Evolutionary conservation across 2,888 invertebrate genomes (phyloP).

Genomic region (Stenoptilia bipunctidactyla): DNA sequence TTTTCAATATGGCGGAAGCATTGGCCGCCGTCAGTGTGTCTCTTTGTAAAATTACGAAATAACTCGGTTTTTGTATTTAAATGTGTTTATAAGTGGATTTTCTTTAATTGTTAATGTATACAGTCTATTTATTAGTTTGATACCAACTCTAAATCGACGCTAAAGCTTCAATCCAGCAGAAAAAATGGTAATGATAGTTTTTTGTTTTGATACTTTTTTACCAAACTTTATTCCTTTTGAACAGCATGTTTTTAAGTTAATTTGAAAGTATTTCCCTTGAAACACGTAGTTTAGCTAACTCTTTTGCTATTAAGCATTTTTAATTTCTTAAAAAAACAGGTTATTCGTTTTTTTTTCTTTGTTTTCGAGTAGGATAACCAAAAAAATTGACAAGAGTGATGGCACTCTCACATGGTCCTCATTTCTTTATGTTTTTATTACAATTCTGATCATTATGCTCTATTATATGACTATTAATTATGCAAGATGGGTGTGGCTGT

Average conservation of each 20-base stretch:
- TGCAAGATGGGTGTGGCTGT: conserved; percentile 70
- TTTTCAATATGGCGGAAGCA: conserved; percentile 70
- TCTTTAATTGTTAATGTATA: too few species aligned
- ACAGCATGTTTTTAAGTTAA: conserved; percentile 17
- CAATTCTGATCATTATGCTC: background rate
- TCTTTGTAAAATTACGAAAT: conserved; percentile 42
- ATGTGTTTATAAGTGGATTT: conserved; percentile 14
- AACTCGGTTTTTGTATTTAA: conserved; percentile 29
- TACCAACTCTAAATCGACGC: too few species aligned
- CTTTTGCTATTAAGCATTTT: background rate
- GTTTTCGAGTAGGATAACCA: conserved; percentile 65
- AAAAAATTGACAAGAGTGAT: conserved; percentile 57
- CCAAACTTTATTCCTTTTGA: conserved; percentile 44
- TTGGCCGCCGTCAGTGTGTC: conserved; percentile 63
- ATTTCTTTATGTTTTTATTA: conserved; percentile 25
- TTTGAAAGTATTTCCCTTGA: conserved; percentile 17
- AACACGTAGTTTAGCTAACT: conserved; percentile 9
- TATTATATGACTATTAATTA: conserved; percentile 42
- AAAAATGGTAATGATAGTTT: conserved; percentile 72
- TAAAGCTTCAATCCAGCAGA: conserved; percentile 25
- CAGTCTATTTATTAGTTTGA: too few species aligned
- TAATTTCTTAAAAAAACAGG: conserved; percentile 21
- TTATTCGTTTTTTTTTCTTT: conserved; percentile 57
- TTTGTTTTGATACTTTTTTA: conserved; percentile 73
- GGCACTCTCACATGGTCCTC: conserved; percentile 49